phyloP scores from a whole-genome alignment of 1,140 invertebrate species.

The Augochlora pura region DNA sequence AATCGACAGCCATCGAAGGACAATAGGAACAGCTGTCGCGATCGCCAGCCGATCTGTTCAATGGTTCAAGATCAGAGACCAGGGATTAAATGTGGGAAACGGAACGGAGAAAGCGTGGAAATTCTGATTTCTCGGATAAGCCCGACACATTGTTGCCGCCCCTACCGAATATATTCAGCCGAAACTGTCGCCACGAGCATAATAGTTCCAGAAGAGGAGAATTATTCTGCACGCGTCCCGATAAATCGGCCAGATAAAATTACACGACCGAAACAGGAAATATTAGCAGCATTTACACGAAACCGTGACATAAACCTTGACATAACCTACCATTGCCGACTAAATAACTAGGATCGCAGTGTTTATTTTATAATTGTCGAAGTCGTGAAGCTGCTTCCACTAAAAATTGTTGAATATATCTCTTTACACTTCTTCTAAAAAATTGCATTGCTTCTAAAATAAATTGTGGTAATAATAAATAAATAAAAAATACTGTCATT shows the following conservation, averaged over 20 bases:
- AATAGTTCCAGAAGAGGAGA: background rate
- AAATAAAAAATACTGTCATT: no score
- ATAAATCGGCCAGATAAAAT: background rate
- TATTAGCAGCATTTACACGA: background rate
- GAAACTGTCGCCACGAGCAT: background rate
- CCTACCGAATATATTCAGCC: background rate
- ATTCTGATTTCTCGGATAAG: conserved; percentile 41
- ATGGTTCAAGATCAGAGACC: conserved; percentile 9
- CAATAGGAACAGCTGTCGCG: conserved; percentile 24
- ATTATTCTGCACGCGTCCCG: background rate
- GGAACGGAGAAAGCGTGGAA: conserved; percentile 28
- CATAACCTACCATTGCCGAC: no score
- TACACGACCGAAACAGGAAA: background rate
- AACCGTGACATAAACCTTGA: no score
- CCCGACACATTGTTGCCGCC: conserved; percentile 5
- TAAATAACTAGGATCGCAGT: no score
- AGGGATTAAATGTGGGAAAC: conserved; percentile 31
- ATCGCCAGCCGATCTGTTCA: conserved; percentile 17
- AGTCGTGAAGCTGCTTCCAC: no score
- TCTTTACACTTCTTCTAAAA: no score
- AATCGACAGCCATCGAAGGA: background rate
- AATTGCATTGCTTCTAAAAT: no score
- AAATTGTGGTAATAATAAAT: no score
- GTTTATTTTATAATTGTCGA: no score
- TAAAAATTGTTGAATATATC: no score